These are phyloP conservation scores for Drosophila paulistorum DNA, from an alignment of 1,140 invertebrate genomes.

Conservation along the genomic window DNA sequence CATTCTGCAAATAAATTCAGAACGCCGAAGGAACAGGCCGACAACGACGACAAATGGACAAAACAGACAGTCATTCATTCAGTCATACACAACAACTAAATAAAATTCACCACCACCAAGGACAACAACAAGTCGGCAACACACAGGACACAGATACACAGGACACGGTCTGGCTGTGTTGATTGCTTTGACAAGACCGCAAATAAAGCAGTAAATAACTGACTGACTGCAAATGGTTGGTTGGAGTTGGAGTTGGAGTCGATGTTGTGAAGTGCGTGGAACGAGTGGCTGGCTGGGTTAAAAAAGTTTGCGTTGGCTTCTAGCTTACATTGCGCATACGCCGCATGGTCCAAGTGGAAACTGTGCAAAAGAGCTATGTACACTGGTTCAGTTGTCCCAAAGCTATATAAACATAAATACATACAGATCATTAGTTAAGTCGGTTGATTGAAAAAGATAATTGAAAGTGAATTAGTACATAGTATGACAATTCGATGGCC, in stretches of 20 bases:
- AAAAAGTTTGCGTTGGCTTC: background rate
- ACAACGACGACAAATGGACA: conserved; percentile 11
- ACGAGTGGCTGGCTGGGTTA: background rate
- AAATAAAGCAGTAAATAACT: conserved; percentile 78
- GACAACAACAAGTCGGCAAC: conserved; percentile 1
- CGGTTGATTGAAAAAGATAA: no score
- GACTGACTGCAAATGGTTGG: conserved; percentile 40
- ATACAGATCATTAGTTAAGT: no score
- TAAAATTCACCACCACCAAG: conserved; percentile 66
- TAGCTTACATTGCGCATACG: conserved; percentile 66
- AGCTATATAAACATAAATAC: no score
- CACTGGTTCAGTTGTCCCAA: no score
- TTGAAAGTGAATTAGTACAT: no score
- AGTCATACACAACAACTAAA: conserved; percentile 50
- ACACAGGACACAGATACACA: conserved; percentile 10
- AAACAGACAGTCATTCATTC: conserved; percentile 19
- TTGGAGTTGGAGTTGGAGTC: conserved; percentile 11
- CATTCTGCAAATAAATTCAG: conserved; percentile 77
- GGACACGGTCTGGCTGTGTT: conserved; percentile 60
- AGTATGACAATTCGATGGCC: no score
- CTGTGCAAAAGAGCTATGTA: no score
- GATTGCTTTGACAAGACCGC: conserved; percentile 78
- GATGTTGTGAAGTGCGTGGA: background rate
- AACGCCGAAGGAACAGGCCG: conserved; percentile 8
- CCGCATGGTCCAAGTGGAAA: conserved; percentile 22